phyloP scores from a whole-genome alignment of 2,113 vertebrate species.

The Sinocyclocheilus rhinocerous region DNA sequence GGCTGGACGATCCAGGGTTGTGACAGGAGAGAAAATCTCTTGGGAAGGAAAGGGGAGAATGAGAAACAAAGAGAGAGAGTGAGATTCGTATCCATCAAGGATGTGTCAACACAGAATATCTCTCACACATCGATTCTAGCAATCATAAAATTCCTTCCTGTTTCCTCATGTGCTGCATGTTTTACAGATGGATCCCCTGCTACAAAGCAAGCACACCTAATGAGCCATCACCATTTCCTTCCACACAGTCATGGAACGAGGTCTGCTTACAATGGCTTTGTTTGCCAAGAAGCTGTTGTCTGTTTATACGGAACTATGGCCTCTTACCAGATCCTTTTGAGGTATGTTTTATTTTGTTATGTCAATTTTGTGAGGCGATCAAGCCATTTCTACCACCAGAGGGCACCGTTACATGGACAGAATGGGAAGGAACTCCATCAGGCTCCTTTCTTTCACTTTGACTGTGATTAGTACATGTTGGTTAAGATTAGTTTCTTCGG shows the following conservation, averaged over 20 bases:
- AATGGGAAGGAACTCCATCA: slow-evolving; percentile 33
- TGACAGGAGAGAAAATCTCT: slow-evolving; percentile 54
- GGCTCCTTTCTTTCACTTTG: background rate
- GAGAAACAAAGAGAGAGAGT: slow-evolving; percentile 14
- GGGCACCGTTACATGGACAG: slow-evolving; percentile 64
- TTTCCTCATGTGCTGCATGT: slow-evolving; percentile 30
- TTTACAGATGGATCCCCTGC: slow-evolving; percentile 44
- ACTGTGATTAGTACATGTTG: background rate
- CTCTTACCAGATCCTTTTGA: background rate
- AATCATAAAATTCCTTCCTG: slow-evolving; percentile 28
- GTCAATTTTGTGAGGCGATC: background rate
- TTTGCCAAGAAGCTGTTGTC: slow-evolving; percentile 22
- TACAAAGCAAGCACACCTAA: slow-evolving; percentile 35
- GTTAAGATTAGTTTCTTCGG: background rate
- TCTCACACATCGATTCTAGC: background rate
- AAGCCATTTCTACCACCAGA: slow-evolving; percentile 61
- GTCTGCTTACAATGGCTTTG: slow-evolving; percentile 23
- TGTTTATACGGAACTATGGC: slow-evolving; percentile 7
- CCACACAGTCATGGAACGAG: slow-evolving; percentile 19
- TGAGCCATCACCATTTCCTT: slow-evolving; percentile 35
- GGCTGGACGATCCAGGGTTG: slow-evolving; percentile 65
- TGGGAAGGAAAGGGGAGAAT: slow-evolving; percentile 7
- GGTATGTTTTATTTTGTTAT: background rate
- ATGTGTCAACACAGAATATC: slow-evolving; percentile 15
- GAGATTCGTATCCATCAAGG: slow-evolving; percentile 19